Base-by-base conservation (phyloP, 2,797 vertebrate genomes). In the Simalia tracyae region DNA sequence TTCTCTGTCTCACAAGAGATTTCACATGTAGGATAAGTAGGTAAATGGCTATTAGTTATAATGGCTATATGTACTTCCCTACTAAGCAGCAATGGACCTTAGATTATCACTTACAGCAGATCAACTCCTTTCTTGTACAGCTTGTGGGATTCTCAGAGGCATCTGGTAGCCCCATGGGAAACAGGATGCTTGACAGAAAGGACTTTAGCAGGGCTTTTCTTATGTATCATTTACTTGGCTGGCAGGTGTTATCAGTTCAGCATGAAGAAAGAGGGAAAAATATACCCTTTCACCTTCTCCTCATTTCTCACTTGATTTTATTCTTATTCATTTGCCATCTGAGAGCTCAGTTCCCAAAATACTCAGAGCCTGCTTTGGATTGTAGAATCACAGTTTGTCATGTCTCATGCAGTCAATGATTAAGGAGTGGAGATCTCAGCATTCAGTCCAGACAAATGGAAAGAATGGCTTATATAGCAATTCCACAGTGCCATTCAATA, bases 401-500 rank as follows among this genome's bases (percentile, higher is more conserved):
- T 81, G 68, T 85, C 88, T 93, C 84, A 84, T 93, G 61, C 54
- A 85, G 6, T 57, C 93, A 0, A 19, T 0, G 0, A 90, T 31
- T 84, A 89, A 36, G 8, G 57, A 42, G 14, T 36, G 50, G 68
- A n/a, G 85, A 54, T 85, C 57, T 50, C 2, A 60, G 89, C 68
- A 56, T 86, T 0, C 0, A 86, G 93, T 88, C 94, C 0, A 11
- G 63, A 86, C 59, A 22, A 90, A 19, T 88, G 93, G 87, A 96
- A 96, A 95, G 95, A 97, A 97, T 97, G 94, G 95, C 91, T 93
- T 84, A 93, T 91, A 94, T 91, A 84, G 94, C 90, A 94, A 0
- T 76, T 90, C 66, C 61, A 87, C 0, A 0, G 66, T 0, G 0
- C 0, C 3, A 88, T 68, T 1, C 5, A 72, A 0, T 0, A 94